Evolutionary conservation across 2,888 invertebrate species (phyloP), one percentile per base, ranked within the genome.

Genomic region (Cinara cedri): DNA sequence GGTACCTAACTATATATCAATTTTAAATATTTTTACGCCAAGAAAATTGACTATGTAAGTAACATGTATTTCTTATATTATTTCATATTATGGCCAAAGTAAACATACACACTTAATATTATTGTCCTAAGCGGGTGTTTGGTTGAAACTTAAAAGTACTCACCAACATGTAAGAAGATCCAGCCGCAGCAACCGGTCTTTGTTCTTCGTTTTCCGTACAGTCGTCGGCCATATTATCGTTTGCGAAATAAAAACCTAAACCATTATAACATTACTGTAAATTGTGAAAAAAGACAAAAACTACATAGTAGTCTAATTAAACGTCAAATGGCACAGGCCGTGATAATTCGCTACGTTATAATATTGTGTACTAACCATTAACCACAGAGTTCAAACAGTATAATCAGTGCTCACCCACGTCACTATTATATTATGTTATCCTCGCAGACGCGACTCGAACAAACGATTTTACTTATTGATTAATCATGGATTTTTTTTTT

Each of bases 141-240:
- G 6, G 3, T 34, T 34, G 34, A 34, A 34, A 46, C 46, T 46
- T 2, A 3, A 1, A 26, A 13, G 4, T 70, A 78, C 78, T 68
- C 34, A 78, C 78, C 78, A 78, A 42, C 78, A 78, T 78, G 13
- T 78, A 78, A 11, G 78, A 78, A n/a, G 78, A 78, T n/a, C 78
- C 78, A 1, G 78, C 78, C 8, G 78, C 78, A 1, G 78, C 60
- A 10, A 78, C 78, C 16, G 78, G 78, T 60, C 78, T 78, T 19
- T 78, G 78, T 13, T 78, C 68, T 60, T 78, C 78, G 8, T 49
- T 78, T 4, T 78, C 68, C 34, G 21, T 34, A 49, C 55, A 26
- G 16, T 74, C 74, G n/a, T 78, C 78, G 3, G 57, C 68, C 76
- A 78, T 78, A 49, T 21, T 65, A 1, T 21, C n/a, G 10, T 60